Percentiles rank a stretch among this genome's conserved stretches.
Conservation (phyloP, 2,888 invertebrate species). For the Volucella bombylans region DNA sequence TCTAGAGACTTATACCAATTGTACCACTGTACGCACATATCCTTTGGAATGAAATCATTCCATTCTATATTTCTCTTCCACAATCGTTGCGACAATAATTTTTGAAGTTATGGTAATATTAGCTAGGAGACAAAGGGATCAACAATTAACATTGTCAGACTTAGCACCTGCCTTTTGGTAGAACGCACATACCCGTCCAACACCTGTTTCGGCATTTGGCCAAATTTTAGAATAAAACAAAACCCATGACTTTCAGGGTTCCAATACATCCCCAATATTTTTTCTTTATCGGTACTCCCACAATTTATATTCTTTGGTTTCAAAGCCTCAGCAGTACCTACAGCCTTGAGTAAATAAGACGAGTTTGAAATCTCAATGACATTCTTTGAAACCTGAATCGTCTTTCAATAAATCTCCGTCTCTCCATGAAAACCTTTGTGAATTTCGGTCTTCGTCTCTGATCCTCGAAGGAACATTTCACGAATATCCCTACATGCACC, state of each 20-base stretch:
- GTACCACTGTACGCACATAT: constrained; percentile 17
- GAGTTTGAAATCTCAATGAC: constrained; percentile 30
- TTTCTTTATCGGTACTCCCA: background rate
- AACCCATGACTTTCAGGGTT: too few species aligned
- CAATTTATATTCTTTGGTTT: constrained; percentile 17
- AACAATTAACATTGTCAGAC: constrained; percentile 20
- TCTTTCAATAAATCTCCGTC: too few species aligned
- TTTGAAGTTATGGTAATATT: constrained; percentile 24
- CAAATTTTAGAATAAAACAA: background rate
- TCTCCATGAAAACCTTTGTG: too few species aligned
- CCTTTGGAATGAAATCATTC: constrained; percentile 20
- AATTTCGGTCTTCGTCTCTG: too few species aligned
- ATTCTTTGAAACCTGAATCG: too few species aligned
- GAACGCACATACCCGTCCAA: constrained; percentile 9
- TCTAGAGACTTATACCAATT: too few species aligned
- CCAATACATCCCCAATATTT: too few species aligned
- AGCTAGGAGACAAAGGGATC: constrained; percentile 19
- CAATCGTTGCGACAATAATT: constrained; percentile 7
- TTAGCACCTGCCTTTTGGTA: background rate
- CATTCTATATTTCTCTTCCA: constrained; percentile 17
- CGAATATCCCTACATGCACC: background rate
- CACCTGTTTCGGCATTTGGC: constrained; percentile 8
- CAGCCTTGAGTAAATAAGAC: constrained; percentile 2
- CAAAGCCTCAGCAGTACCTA: background rate
- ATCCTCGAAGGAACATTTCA: too few species aligned